Evolutionary conservation across 2,113 vertebrate genomes (phyloP).

Genomic region (Aramus guarauna): DNA sequence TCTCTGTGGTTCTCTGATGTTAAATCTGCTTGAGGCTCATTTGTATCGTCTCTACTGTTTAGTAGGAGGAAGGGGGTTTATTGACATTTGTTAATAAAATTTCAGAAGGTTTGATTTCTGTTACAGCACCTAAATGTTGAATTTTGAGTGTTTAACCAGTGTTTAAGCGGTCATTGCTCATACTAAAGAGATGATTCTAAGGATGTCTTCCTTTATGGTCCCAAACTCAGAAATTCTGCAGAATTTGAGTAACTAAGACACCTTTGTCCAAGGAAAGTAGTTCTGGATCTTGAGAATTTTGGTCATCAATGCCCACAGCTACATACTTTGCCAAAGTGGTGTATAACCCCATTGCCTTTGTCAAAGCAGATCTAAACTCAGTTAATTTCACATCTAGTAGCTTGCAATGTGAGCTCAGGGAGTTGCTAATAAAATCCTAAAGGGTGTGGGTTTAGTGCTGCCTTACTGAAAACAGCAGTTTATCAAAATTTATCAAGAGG

Average conservation of each 20-base stretch:
- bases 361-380: neutral
- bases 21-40: neutral
- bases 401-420: neutral
- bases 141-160: neutral
- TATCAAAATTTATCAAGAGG: neutral
- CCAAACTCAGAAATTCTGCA: neutral
- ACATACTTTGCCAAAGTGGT: neutral
- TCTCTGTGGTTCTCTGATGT: neutral
- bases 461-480: neutral
- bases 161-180: accelerated
- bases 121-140: neutral
- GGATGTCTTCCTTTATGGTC: neutral
- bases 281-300: neutral
- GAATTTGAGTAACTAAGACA: neutral
- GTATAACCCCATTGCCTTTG: neutral
- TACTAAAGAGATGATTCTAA: neutral
- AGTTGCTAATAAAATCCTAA: neutral
- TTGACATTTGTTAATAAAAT: neutral
- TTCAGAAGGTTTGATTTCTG: neutral
- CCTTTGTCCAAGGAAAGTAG: neutral
- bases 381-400: neutral
- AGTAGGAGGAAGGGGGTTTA: neutral
- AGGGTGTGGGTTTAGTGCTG: neutral
- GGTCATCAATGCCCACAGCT: neutral
- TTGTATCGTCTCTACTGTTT: neutral